Base-by-base conservation (phyloP, 1,140 invertebrate species). In the Bombyx mandarina region DNA sequence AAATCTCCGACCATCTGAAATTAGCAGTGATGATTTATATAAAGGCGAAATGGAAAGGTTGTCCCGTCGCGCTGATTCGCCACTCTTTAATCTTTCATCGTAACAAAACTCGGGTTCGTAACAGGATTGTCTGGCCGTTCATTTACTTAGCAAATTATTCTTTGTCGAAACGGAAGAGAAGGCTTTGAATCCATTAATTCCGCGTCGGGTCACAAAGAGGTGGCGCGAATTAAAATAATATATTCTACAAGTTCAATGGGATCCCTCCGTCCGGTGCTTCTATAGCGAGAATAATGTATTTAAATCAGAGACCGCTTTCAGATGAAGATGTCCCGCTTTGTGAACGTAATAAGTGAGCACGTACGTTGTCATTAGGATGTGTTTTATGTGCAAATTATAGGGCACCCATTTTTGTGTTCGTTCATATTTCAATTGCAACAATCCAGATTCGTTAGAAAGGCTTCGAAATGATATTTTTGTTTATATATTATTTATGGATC, bases 71-170 rank as follows among this genome's bases (percentile, higher is more conserved):
- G 74, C 66, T 66, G 76, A 79, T 73, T 79, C 75, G 76, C 76
- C 71, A 81, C 79, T 82, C 81, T 86, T 86, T 85, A 86, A 86
- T 83, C 80, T 82, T 74, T 68, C 72, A 82, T 79, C 80, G 77
- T 83, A 84, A 83, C 83, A 86, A 85, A 85, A 83, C 75, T 73
- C 67, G 69, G 70, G 71, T 71, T 76, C 75, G 73, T 82, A 82
- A 81, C 79, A 74, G 80, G 81, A 86, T 84, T 86, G 81, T 86
- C 81, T 79, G 76, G 54, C 73, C 77, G 75, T 84, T 83, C 81
- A 86, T 86, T 86, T 86, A 86, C 83, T 86, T 86, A 86, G 77
- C 78, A 85, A 86, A 86, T 86, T 85, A 86, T 86, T 85, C 83
- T 86, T 86, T 85, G 82, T 85, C 73, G 79, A 81, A 35, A 82